These are phyloP conservation scores for Ficedula albicollis DNA, from an alignment of 2,797 vertebrate species.

Conservation along the genomic window DNA sequence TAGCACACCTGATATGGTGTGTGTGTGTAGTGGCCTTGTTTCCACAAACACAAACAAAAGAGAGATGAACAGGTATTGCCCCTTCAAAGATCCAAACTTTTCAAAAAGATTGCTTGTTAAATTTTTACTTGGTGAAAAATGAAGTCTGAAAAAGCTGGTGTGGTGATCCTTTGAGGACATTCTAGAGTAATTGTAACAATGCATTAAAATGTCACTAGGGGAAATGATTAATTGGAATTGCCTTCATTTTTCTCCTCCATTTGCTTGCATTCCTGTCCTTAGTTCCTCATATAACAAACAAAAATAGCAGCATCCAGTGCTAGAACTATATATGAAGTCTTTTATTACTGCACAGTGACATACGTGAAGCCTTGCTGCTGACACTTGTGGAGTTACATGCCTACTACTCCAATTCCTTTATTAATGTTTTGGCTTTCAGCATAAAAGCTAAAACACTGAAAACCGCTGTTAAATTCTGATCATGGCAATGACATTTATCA, in stretches of 20 bases:
- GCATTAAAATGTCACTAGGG: constrained; percentile 79
- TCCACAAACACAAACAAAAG: not conserved
- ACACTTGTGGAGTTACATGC: constrained; percentile 71
- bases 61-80: not conserved
- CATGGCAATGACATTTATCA: constrained; percentile 65
- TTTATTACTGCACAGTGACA: constrained; percentile 70
- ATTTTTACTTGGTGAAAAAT: constrained; percentile 45
- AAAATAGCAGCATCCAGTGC: constrained; percentile 32
- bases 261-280: constrained; percentile 60
- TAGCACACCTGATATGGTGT: too few relatives aligned
- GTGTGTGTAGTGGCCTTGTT: not conserved
- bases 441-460: constrained; percentile 52
- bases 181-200: constrained; percentile 81
- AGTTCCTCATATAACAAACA: constrained; percentile 54
- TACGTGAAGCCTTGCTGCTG: constrained; percentile 64
- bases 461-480: constrained; percentile 48
- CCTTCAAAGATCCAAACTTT: not conserved
- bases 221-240: constrained; percentile 82
- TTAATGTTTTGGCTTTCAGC: constrained; percentile 70
- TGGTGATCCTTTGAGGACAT: constrained; percentile 73
- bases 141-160: constrained; percentile 16
- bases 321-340: constrained; percentile 43
- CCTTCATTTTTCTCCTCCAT: constrained; percentile 73
- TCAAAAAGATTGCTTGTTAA: constrained; percentile 2
- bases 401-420: constrained; percentile 64